phyloP scores from a whole-genome alignment of 2,888 invertebrate species.

The Unio pictorum region DNA sequence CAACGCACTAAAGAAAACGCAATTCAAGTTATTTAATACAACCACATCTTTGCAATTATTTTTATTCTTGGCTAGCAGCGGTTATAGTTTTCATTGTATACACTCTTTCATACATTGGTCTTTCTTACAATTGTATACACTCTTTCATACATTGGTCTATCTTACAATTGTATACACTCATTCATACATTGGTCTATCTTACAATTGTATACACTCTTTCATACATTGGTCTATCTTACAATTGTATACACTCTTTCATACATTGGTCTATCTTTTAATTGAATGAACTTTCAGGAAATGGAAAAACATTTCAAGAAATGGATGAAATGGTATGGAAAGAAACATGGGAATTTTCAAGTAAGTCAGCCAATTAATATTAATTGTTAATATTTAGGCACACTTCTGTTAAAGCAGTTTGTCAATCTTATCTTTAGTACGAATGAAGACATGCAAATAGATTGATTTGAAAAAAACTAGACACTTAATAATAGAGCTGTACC shows the following conservation, averaged over 20 bases:
- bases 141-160: slow-evolving; percentile 2
- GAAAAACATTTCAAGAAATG: slow-evolving; percentile 91
- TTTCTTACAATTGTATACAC: slow-evolving; percentile 52
- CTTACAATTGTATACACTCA: slow-evolving; percentile 50
- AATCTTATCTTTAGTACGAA: too few species aligned
- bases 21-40: too few species aligned
- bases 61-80: too few species aligned
- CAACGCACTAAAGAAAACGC: too few species aligned
- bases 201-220: slow-evolving; percentile 2
- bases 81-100: not conserved
- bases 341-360: slow-evolving; percentile 86
- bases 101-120: slow-evolving; percentile 15
- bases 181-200: slow-evolving; percentile 50
- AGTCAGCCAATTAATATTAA: not conserved
- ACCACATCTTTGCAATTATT: too few species aligned
- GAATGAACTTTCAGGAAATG: slow-evolving; percentile 80
- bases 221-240: slow-evolving; percentile 50
- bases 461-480: too few species aligned
- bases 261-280: slow-evolving; percentile 50
- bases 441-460: too few species aligned
- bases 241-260: too few species aligned
- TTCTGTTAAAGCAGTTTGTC: too few species aligned
- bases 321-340: slow-evolving; percentile 99
- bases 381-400: too few species aligned
- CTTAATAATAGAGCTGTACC: too few species aligned